Evolutionary conservation across 2,113 vertebrate species (phyloP), one percentile per base, ranked within the genome.

Genomic region (Loxodonta africana): DNA sequence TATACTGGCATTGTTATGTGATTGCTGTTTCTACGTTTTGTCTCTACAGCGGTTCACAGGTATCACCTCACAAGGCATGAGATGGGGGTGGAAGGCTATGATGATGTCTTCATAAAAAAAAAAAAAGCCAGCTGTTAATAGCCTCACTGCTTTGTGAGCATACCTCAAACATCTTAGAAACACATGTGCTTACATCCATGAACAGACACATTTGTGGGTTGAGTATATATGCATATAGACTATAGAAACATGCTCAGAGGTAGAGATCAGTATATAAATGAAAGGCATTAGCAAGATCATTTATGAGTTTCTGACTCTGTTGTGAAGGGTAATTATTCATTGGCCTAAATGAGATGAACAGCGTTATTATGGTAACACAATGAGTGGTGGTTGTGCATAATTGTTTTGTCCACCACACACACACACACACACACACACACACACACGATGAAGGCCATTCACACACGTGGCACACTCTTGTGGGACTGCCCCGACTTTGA

Each of bases 161-260:
- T 11, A 41, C 7, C 18, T 71, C 51, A 85, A 20, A 85, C 8
- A 26, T 60, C 65, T 92, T 80, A 83, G 89, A 28, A 95, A 71
- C 65, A 82, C 25, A 26, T 46, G 26, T 71, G 82, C 33, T 87
- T 93, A 21, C 44, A 28, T 11, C 65, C 69, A 25, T 67, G 77
- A 71, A 10, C 90, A 84, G 51, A 81, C 3, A 46, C 15, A 65
- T 85, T 83, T 30, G n/a, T 3, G 3, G 67, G 48, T 46, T 63
- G 26, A 90, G 5, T 73, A 37, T 44, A 12, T 51, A 46, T 63
- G 62, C 69, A n/a, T 53, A 53, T 12, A 14, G 37, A 65, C 48
- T 62, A 51, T 33, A 80, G 85, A 95, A 89, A 92, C 62, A 90
- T 85, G 4, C n/a, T 21, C 74, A 88, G 65, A 94, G 81, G 57